These are phyloP conservation scores for Toxostoma redivivum DNA, from an alignment of 2,113 vertebrate genomes.

Conservation along the genomic window DNA sequence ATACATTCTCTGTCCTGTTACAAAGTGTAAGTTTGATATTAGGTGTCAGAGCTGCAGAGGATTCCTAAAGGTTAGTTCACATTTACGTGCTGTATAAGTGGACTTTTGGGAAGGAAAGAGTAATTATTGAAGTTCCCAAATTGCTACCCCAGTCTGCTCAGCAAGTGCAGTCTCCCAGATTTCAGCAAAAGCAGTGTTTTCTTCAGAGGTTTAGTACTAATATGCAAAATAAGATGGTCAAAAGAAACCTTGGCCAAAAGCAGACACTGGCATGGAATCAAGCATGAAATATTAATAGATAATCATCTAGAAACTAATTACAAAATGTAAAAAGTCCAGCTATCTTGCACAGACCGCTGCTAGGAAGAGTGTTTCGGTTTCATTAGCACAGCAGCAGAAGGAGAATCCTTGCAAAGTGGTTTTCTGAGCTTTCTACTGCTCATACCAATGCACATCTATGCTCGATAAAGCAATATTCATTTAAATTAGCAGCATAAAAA, in stretches of 20 bases:
- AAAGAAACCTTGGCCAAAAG: not conserved
- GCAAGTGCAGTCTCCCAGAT: not conserved
- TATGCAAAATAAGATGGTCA: not conserved
- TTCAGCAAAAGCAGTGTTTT: not conserved
- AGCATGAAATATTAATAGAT: slow-evolving; percentile 32
- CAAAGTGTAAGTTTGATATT: not conserved
- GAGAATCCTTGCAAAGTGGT: not conserved
- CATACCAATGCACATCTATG: not conserved
- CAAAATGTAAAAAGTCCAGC: not conserved
- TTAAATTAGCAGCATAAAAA: not conserved
- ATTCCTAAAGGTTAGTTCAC: slow-evolving; percentile 45
- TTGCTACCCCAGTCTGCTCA: not conserved
- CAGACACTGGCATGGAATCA: not conserved
- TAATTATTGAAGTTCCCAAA: slow-evolving; percentile 27
- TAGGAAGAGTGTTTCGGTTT: not conserved
- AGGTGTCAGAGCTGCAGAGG: slow-evolving; percentile 29
- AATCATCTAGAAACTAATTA: slow-evolving; percentile 43
- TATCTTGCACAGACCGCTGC: not conserved
- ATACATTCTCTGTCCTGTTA: not conserved
- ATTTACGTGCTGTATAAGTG: not conserved
- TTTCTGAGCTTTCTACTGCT: not conserved
- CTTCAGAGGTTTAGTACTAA: not conserved
- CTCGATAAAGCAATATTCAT: not conserved
- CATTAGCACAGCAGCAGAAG: not conserved
- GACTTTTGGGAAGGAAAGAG: not conserved